Conservation (phyloP, 2,888 invertebrate genomes). For the Isoperla grammatica region DNA sequence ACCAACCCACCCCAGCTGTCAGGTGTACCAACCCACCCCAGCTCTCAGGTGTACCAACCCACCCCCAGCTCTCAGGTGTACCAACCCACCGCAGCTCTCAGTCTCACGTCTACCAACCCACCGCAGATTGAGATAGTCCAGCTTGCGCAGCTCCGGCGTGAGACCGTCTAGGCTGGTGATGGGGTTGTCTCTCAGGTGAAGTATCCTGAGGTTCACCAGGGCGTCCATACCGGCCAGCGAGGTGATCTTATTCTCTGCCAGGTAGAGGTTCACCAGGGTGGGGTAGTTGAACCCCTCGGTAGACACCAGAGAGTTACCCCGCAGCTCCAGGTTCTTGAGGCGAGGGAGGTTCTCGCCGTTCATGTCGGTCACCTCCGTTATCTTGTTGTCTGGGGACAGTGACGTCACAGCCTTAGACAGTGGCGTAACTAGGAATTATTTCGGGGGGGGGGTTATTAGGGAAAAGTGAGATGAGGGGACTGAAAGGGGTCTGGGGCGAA, state of each 20-base stretch:
- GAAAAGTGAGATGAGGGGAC: too few relatives aligned
- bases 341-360: conserved; percentile 41
- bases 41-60: too few relatives aligned
- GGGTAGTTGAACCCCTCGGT: conserved; percentile 47
- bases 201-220: conserved; percentile 55
- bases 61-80: too few relatives aligned
- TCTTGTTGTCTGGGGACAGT: too few relatives aligned
- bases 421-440: too few relatives aligned
- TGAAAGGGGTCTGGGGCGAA: too few relatives aligned
- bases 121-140: conserved; percentile 54
- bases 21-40: too few relatives aligned
- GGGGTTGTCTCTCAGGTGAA: conserved; percentile 68
- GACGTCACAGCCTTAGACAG: too few relatives aligned
- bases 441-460: too few relatives aligned
- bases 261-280: conserved; percentile 62
- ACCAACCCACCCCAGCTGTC: too few relatives aligned
- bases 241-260: conserved; percentile 67
- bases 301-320: conserved; percentile 48
- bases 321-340: conserved; percentile 48
- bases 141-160: conserved; percentile 41
- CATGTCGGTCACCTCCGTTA: conserved; percentile 33
- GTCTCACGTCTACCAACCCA: too few relatives aligned
- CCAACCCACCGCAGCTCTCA: too few relatives aligned
- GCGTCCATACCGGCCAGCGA: conserved; percentile 54
- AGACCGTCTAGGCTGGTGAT: conserved; percentile 52